Evolutionary conservation across 2,113 vertebrate genomes (phyloP).

Genomic region (Gymnogyps californianus): DNA sequence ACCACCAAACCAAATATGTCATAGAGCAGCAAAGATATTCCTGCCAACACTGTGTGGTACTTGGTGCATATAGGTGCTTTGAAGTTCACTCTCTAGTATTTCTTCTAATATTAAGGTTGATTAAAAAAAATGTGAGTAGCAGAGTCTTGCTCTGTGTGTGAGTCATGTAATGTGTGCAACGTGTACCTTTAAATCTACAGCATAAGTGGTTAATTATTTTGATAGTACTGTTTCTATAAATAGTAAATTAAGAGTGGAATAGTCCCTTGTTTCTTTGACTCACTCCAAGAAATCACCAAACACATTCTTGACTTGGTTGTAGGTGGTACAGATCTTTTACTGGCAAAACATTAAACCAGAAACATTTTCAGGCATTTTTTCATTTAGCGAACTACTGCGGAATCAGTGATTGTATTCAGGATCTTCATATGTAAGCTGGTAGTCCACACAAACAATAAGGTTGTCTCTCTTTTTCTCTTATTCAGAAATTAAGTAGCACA

Average conservation of each 20-base stretch:
- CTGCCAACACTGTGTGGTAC: neutral
- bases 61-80: neutral
- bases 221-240: neutral
- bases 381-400: neutral
- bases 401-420: neutral
- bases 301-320: neutral
- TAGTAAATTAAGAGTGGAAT: neutral
- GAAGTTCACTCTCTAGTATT: neutral
- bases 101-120: neutral
- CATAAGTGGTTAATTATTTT: neutral
- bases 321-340: neutral
- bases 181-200: neutral
- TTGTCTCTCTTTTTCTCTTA: neutral
- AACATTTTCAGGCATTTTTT: neutral
- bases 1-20: neutral
- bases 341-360: neutral
- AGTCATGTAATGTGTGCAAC: neutral
- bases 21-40: neutral
- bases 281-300: neutral
- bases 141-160: neutral
- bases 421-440: neutral
- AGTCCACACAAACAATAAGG: neutral
- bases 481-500: neutral
- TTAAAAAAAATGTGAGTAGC: neutral
- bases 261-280: neutral